phyloP scores from a whole-genome alignment of 2,797 vertebrate species.

The Poecilia wingei region DNA sequence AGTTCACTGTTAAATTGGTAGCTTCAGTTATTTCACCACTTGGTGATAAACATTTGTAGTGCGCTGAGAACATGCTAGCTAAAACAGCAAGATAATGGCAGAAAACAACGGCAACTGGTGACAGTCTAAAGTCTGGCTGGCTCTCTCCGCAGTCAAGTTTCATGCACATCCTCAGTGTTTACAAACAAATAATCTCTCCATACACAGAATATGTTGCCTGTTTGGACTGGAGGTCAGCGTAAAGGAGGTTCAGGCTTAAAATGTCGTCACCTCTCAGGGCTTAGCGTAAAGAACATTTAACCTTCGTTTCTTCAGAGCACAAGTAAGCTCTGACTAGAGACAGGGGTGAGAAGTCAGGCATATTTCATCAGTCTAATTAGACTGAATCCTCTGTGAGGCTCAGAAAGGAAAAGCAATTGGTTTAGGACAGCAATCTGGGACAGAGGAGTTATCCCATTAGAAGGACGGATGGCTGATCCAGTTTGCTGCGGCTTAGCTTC shows the following conservation, averaged over 20 bases:
- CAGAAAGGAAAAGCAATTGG: slow-evolving; percentile 25
- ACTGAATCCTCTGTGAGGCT: slow-evolving; percentile 17
- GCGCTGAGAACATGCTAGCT: too few relatives aligned
- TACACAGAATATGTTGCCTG: neutral
- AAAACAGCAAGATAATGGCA: too few relatives aligned
- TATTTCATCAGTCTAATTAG: slow-evolving; percentile 42
- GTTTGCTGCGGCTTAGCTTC: slow-evolving; percentile 12
- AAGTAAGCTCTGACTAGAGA: slow-evolving; percentile 15
- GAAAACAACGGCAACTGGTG: too few relatives aligned
- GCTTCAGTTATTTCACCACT: too few relatives aligned
- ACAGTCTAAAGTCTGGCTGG: too few relatives aligned
- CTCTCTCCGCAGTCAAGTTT: too few relatives aligned
- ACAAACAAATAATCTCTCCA: too few relatives aligned
- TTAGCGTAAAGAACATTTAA: neutral
- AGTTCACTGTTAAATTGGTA: too few relatives aligned
- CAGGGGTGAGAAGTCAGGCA: slow-evolving; percentile 13
- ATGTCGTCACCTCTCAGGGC: neutral
- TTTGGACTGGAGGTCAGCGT: neutral
- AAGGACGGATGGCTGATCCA: slow-evolving; percentile 11
- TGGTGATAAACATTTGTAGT: too few relatives aligned
- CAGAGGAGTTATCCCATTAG: neutral
- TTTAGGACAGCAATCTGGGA: slow-evolving; percentile 24
- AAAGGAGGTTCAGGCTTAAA: neutral
- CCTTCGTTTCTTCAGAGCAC: slow-evolving; percentile 11
- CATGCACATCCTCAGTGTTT: too few relatives aligned